These are phyloP conservation scores for Dasysyrphus tricinctus DNA, from an alignment of 2,888 invertebrate genomes.

Conservation along the genomic window DNA sequence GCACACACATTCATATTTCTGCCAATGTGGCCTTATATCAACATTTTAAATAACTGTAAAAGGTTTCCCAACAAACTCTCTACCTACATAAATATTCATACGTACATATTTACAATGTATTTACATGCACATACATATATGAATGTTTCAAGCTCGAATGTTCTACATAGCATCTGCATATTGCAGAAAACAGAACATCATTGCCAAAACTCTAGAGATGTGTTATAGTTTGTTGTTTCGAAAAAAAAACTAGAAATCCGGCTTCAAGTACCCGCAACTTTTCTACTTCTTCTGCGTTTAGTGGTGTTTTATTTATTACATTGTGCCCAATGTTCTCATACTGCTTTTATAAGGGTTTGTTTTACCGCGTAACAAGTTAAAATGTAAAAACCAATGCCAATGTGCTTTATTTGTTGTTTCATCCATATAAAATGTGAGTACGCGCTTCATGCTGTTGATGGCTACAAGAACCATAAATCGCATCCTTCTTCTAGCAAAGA, in stretches of 20 bases:
- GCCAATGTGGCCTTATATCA: constrained; percentile 56
- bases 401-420: constrained; percentile 49
- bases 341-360: constrained; percentile 53
- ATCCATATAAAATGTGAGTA: constrained; percentile 40
- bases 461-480: constrained; percentile 53
- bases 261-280: constrained; percentile 67
- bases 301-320: constrained; percentile 16
- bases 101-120: not conserved
- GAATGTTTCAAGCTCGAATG: not conserved
- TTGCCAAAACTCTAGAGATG: constrained; percentile 29
- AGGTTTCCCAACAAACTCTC: constrained; percentile 42
- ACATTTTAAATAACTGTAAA: constrained; percentile 67
- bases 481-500: not conserved
- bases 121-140: not conserved
- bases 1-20: constrained; percentile 8
- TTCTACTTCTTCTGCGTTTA: constrained; percentile 54
- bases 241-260: constrained; percentile 39
- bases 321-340: constrained; percentile 18
- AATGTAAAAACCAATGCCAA: constrained; percentile 71
- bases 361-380: constrained; percentile 72
- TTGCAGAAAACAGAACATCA: constrained; percentile 1
- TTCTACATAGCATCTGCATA: constrained; percentile 9
- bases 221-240: constrained; percentile 20
- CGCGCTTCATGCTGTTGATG: constrained; percentile 40
- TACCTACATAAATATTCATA: not conserved